Base-by-base conservation (phyloP, 2,888 invertebrate genomes). In the Plagiodera versicolora region DNA sequence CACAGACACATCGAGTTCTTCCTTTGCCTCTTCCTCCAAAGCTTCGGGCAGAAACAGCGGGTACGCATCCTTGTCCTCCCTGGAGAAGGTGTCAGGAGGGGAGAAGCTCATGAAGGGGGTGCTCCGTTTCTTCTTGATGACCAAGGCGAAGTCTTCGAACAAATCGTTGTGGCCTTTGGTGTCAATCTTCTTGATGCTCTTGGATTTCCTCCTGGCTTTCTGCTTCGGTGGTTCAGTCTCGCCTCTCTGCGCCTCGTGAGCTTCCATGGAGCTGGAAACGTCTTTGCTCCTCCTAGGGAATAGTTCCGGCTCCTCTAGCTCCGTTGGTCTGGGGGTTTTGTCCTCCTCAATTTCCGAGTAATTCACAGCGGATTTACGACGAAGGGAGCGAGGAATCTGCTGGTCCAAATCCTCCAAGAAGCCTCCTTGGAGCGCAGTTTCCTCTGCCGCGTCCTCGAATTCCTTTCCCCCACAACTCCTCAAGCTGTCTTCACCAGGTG, bases 141-240 rank as follows among this genome's bases (percentile, higher is more conserved):
- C 72, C 60, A 73, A 63, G 14, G 72, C 63, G 53, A 73, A 73
- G 58, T 73, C 69, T 60, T 71, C 66, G 53, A 69, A 73, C 53
- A 73, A 51, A 57, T 73, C 68, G 44, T 71, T 71, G 10, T 66
- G 66, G 24, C 65, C 61, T 54, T 70, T 72, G 17, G 52, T 32
- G 14, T 69, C 70, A 17, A 65, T 63, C 55, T 72, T 73, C 52
- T 70, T 73, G 19, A 67, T 68, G 44, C 66, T 71, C 46, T 70
- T 72, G 2, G 72, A 71, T 49, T 72, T 72, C n/a, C 72, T 61
- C 46, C 71, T 67, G 2, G 71, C 65, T 52, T 68, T 64, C 45
- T 70, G 68, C 17, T 66, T n/a, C n/a, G 67, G 62, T 9, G 59
- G 61, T 50, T 67, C 64, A 18, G 57, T n/a, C n/a, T n/a, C 49